phyloP scores from a whole-genome alignment of 2,888 invertebrate genomes.

The Phytoseiulus persimilis region DNA sequence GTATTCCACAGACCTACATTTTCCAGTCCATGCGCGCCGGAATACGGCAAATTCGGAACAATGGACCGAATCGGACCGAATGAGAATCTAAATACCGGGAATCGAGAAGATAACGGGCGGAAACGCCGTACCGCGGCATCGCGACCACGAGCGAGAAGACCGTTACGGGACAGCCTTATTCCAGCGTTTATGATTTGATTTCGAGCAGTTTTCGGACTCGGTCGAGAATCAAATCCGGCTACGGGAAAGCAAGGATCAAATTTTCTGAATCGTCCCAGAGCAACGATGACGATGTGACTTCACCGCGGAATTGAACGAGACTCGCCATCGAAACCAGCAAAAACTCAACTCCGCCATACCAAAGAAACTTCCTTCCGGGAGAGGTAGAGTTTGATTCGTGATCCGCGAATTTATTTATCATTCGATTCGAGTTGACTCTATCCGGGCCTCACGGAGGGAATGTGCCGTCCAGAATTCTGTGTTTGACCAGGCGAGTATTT shows the following conservation, averaged over 20 bases:
- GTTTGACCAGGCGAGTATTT: neutral
- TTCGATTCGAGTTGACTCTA: neutral
- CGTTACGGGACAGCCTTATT: no score
- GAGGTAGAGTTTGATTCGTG: neutral
- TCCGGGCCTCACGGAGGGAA: neutral
- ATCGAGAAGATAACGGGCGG: neutral
- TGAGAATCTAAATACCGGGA: neutral
- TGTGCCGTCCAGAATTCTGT: neutral
- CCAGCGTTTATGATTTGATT: no score
- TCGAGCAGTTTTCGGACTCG: no score
- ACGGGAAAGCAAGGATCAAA: no score
- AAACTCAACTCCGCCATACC: no score
- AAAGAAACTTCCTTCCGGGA: no score
- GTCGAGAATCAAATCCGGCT: no score
- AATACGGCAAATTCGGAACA: neutral
- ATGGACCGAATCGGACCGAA: neutral
- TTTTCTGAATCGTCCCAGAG: no score
- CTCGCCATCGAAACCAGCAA: no score
- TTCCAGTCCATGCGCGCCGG: neutral
- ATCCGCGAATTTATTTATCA: neutral
- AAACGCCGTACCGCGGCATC: neutral
- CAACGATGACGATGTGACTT: no score
- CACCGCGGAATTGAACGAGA: no score
- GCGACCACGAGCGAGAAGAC: no score
- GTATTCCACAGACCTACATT: neutral